Evolutionary conservation across 1,140 invertebrate genomes (phyloP).

Genomic region (Danaus plexippus): DNA sequence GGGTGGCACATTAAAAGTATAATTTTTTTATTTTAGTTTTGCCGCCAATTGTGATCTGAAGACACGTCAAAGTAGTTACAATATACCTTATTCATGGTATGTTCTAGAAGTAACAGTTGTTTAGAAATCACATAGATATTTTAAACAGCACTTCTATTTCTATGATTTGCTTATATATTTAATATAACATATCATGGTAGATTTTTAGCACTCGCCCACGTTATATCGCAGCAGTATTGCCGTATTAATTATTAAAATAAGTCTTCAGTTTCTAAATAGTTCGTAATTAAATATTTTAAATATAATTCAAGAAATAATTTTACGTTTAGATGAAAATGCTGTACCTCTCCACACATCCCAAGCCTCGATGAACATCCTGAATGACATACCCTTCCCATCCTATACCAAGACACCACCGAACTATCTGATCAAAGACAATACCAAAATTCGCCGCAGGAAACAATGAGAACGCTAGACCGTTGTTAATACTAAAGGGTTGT

Average conservation of each 20-base stretch:
- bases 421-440: constrained; percentile 14
- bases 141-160: constrained; percentile 24
- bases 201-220: no score
- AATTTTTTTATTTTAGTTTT: constrained; percentile 58
- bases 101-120: constrained; percentile 28
- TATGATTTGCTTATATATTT: constrained; percentile 8
- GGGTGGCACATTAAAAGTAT: constrained; percentile 15
- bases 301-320: constrained; percentile 24
- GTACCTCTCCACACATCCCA: constrained; percentile 49
- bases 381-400: constrained; percentile 20
- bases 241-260: constrained; percentile 1
- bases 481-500: constrained; percentile 10
- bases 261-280: constrained; percentile 21
- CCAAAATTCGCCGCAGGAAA: constrained; percentile 17
- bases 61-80: constrained; percentile 38
- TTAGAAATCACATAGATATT: constrained; percentile 25
- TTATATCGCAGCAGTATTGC: background rate
- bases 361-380: constrained; percentile 52
- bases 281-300: no score
- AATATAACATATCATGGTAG: no score
- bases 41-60: constrained; percentile 57
- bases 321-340: constrained; percentile 35
- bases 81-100: constrained; percentile 43
- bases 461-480: constrained; percentile 1
- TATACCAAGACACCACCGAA: constrained; percentile 11